Evolutionary conservation across 1,140 invertebrate genomes (phyloP).

Genomic region (Ladona fulva): DNA sequence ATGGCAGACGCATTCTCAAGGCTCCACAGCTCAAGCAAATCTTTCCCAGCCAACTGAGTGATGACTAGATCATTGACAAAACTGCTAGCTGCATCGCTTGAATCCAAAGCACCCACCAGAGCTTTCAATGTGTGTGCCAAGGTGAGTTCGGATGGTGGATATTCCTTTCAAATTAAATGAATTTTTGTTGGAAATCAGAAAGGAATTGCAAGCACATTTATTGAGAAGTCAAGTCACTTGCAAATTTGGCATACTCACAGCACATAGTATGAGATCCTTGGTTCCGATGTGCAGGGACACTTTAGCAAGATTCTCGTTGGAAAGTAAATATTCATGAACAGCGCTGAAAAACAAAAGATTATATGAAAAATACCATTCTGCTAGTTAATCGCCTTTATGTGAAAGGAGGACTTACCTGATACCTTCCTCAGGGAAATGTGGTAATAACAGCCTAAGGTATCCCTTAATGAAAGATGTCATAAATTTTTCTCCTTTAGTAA

Average conservation of each 20-base stretch:
- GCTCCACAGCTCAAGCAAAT: slow-evolving; percentile 73
- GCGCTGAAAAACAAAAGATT: slow-evolving; percentile 37
- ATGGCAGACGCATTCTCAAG: slow-evolving; percentile 63
- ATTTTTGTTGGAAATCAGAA: slow-evolving; percentile 17
- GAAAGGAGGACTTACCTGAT: slow-evolving; percentile 42
- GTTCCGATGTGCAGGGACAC: slow-evolving; percentile 65
- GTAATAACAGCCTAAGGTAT: slow-evolving; percentile 52
- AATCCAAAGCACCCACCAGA: slow-evolving; percentile 63
- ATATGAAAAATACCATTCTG: slow-evolving; percentile 5
- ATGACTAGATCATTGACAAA: slow-evolving; percentile 86
- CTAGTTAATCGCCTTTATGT: slow-evolving; percentile 13
- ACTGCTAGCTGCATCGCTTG: slow-evolving; percentile 39
- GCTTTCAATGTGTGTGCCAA: slow-evolving; percentile 70
- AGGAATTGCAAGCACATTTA: no score
- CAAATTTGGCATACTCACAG: slow-evolving; percentile 43
- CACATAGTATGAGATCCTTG: slow-evolving; percentile 67
- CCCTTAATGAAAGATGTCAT: slow-evolving; percentile 45
- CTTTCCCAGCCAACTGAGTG: slow-evolving; percentile 65
- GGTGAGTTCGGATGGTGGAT: slow-evolving; percentile 56
- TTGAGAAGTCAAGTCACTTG: neutral
- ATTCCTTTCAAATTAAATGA: slow-evolving; percentile 50
- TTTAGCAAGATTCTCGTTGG: slow-evolving; percentile 54
- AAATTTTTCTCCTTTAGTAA: slow-evolving; percentile 52
- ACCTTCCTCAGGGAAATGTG: slow-evolving; percentile 61
- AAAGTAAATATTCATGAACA: slow-evolving; percentile 55